Evolutionary conservation across 2,113 vertebrate species (phyloP), one percentile per base, ranked within the genome.

Genomic region (Chionodraco myersi): DNA sequence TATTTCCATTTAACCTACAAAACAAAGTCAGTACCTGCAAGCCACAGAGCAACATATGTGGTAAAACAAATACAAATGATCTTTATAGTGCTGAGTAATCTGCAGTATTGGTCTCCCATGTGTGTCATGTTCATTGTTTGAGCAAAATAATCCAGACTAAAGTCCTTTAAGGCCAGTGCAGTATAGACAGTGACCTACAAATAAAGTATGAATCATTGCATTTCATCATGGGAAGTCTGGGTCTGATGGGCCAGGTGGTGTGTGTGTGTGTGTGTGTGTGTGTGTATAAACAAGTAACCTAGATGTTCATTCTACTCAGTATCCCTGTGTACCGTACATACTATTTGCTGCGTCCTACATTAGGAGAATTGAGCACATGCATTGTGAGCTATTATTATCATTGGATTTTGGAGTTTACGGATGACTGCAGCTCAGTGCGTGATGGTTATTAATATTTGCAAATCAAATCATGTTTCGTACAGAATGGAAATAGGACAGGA

Each of bases 401-500:
- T 80, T 91, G 60, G 65, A 60, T 45, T 70, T 61, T 53, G 34
- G 54, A 65, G 65, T 88, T 68, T 60, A 69, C 49, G 69, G 59
- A 86, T 66, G 66, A 85, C 67, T 85, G 59, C 9, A 30, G 59
- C 62, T 85, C 79, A 67, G 80, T 81, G 64, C 83, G 69, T 83
- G 79, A 75, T 86, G 73, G 83, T 93, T 90, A 91, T 90, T 92
- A 88, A 90, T 91, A 88, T 90, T 91, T 89, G 83, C 72, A 89
- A 88, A 91, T 90, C 75, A 91, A 91, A 92, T 93, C 83, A 87
- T 86, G 80, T 86, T 91, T 78, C 69, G 57, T 51, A 71, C 76
- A 79, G 78, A 91, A 88, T 83, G 54, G 72, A 91, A 93, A 89
- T 92, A 83, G 92, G 89, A 84, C 90, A 88, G 77, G 75, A 76